Percentiles rank a stretch among this genome's conserved stretches.
Evolutionary conservation across 2,888 invertebrate species (phyloP).

Genomic region (Drosophila fulvimacula): DNA sequence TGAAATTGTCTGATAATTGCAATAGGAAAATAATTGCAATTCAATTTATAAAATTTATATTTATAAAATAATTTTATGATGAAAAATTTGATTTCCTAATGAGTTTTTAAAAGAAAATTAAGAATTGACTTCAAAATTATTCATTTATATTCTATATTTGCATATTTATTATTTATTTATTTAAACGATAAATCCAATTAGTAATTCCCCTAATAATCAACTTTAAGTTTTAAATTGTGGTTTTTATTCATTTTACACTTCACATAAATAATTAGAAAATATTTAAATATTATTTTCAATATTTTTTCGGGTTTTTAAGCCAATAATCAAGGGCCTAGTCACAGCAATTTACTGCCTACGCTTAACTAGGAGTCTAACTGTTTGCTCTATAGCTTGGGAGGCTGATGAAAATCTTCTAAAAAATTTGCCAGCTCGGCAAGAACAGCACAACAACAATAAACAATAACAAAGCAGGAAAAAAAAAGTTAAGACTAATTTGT

Average conservation of each 20-base stretch:
- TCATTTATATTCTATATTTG: too few species aligned
- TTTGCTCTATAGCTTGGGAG: background rate
- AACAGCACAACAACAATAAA: constrained; percentile 17
- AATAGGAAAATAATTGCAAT: too few species aligned
- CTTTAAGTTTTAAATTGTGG: too few species aligned
- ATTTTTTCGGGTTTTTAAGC: background rate
- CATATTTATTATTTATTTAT: too few species aligned
- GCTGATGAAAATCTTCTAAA: constrained; percentile 38
- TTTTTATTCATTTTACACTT: background rate
- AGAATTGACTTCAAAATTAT: too few species aligned
- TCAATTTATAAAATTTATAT: too few species aligned
- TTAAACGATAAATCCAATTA: too few species aligned
- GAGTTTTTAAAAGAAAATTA: too few species aligned
- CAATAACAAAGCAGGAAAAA: constrained; percentile 24
- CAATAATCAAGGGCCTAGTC: background rate
- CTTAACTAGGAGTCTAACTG: background rate
- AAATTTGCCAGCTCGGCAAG: constrained; percentile 42
- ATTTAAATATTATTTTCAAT: background rate
- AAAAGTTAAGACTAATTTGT: constrained; percentile 72
- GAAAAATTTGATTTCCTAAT: too few species aligned
- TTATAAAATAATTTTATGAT: too few species aligned
- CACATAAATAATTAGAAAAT: background rate
- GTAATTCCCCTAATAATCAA: too few species aligned
- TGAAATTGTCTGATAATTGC: too few species aligned
- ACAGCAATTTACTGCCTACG: constrained; percentile 5